Base-by-base conservation (phyloP, 2,797 vertebrate genomes). In the Sebastolobus alascanus region DNA sequence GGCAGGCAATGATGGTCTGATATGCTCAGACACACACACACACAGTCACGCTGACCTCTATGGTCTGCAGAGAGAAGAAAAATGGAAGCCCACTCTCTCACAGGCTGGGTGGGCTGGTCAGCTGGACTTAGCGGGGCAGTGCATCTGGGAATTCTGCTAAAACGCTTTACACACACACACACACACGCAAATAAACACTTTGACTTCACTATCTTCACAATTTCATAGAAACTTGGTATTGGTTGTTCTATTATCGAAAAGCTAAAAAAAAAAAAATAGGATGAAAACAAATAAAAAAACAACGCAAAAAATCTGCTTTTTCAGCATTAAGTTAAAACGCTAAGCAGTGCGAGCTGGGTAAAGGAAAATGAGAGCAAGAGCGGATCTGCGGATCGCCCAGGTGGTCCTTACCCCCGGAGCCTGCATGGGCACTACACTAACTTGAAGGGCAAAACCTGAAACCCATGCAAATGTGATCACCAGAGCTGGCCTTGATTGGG, bases 391-490 rank as follows among this genome's bases (percentile, higher is more conserved):
- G 68, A 69, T 86, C 77, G 40, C 90, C 92, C 94, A 95, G 95
- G 95, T 95, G 95, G 95, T 96, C 94, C 64, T 56, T 70, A 65
- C 75, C 91, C 88, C 92, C 46, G 50, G 71, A 90, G 84, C 87
- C 85, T 89, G 86, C 72, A 75, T 74, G 87, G 84, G 84, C 87
- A 92, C 75, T 73, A 69, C 85, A 77, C 87, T 88, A 91, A 93
- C 80, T 79, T 83, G 84, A 86, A 84, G 90, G 85, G 85, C 84
- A 93, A 90, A 96, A 96, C 92, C 92, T 95, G 94, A 96, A 95
- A 95, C 94, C 92, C 91, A 92, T 93, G 93, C 93, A 95, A 96
- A 96, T 94, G 94, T 92, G 94, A 95, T 95, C 94, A 94, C 83
- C 88, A 91, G 91, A 87, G 93, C 90, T 52, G 65, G 77, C 75